Evolutionary conservation across 2,888 invertebrate genomes (phyloP).

Genomic region (Apoda limacodes): DNA sequence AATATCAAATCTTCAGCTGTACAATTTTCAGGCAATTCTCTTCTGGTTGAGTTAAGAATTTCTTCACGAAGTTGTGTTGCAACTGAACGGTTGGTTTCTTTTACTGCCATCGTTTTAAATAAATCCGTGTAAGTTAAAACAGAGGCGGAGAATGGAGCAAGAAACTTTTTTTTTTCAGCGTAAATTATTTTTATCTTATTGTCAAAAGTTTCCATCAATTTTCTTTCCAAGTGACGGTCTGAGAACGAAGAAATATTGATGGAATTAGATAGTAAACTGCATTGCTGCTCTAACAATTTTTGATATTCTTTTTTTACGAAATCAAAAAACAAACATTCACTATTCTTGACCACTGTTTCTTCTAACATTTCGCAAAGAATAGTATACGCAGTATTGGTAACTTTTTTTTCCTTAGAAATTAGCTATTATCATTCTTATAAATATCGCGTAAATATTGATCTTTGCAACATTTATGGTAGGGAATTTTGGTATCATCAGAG

Average conservation of each 20-base stretch:
- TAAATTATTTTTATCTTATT: slow-evolving; percentile 23
- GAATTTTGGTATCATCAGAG: slow-evolving; percentile 17
- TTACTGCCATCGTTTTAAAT: slow-evolving; percentile 22
- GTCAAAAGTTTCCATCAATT: slow-evolving; percentile 24
- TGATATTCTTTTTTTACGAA: slow-evolving; percentile 23
- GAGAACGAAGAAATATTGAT: slow-evolving; percentile 21
- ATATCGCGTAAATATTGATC: slow-evolving; percentile 19
- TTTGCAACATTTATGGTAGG: slow-evolving; percentile 19
- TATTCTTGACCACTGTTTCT: slow-evolving; percentile 21
- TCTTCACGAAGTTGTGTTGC: slow-evolving; percentile 22
- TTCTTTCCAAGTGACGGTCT: slow-evolving; percentile 16
- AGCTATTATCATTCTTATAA: slow-evolving; percentile 8
- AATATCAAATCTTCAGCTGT: slow-evolving; percentile 9
- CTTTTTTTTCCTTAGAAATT: slow-evolving; percentile 18
- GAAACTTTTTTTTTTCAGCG: slow-evolving; percentile 22
- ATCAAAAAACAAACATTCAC: slow-evolving; percentile 24
- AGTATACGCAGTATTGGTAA: slow-evolving; percentile 18
- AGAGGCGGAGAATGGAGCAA: slow-evolving; percentile 23
- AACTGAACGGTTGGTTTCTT: slow-evolving; percentile 22
- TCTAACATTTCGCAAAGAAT: slow-evolving; percentile 21
- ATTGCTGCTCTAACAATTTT: slow-evolving; percentile 20
- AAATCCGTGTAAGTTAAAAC: slow-evolving; percentile 22
- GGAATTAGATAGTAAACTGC: slow-evolving; percentile 20
- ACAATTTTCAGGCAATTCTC: slow-evolving; percentile 9
- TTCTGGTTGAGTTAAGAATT: slow-evolving; percentile 15